A percentile compares a stretch with the other conserved stretches of the same genome.
phyloP scores from a whole-genome alignment of 2,797 vertebrate species.

The Poeciliopsis gracilis region DNA sequence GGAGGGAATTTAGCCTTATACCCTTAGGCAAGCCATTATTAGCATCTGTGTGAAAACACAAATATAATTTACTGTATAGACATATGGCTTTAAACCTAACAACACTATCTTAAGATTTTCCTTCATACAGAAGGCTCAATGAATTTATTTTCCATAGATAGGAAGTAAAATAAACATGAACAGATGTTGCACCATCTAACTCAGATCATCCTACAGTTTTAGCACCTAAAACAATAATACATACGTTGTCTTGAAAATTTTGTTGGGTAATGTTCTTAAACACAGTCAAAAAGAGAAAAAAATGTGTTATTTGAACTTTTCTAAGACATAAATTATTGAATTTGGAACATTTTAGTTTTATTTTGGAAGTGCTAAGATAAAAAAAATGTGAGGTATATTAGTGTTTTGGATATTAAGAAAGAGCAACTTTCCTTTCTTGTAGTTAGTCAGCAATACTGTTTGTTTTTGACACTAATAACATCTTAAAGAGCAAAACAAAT shows the following conservation, averaged over 20 bases:
- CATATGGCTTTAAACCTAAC: background rate
- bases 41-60: background rate
- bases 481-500: background rate
- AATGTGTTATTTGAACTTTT: background rate
- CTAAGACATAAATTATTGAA: background rate
- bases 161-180: background rate
- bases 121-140: background rate
- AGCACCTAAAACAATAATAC: background rate
- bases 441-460: background rate
- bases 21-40: background rate
- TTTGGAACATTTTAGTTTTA: fast-evolving
- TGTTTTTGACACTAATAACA: background rate
- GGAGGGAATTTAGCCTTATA: background rate
- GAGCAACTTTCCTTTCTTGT: background rate
- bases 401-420: background rate
- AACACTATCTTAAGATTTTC: background rate
- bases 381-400: background rate
- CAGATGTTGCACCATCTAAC: background rate
- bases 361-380: background rate
- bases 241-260: background rate
- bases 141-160: background rate
- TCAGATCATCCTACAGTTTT: background rate
- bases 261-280: background rate
- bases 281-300: background rate
- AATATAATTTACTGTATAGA: background rate